Conservation (phyloP, 2,797 vertebrate species). For the Triplophysa yarkandensis region DNA sequence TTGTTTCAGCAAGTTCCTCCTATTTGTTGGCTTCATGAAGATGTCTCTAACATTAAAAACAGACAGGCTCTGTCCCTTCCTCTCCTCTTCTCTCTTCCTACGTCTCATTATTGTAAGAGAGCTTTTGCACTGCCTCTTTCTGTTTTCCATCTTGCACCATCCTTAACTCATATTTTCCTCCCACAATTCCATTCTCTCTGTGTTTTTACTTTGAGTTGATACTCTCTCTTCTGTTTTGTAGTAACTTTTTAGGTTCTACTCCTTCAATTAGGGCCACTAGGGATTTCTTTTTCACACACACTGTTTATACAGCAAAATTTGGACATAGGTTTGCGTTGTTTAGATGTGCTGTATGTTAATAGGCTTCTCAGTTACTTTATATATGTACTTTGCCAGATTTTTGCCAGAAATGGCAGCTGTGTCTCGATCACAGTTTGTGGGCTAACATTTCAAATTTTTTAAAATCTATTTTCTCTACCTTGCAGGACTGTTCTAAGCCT, state of each 20-base stretch:
- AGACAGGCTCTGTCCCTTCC: conserved; percentile 35
- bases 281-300: neutral
- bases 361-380: too few species aligned
- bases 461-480: too few species aligned
- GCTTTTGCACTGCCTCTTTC: conserved; percentile 19
- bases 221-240: conserved; percentile 19
- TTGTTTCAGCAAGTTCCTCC: neutral
- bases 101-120: conserved; percentile 20
- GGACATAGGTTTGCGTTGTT: too few species aligned
- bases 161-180: conserved; percentile 31
- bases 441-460: too few species aligned
- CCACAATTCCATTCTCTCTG: conserved; percentile 40
- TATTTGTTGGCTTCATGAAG: neutral
- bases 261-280: neutral
- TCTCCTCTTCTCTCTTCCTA: conserved; percentile 11
- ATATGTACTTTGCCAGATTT: too few species aligned
- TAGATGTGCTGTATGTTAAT: too few species aligned
- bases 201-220: conserved; percentile 1
- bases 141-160: conserved; percentile 26
- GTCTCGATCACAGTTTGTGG: too few species aligned
- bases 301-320: too few species aligned
- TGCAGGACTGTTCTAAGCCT: neutral
- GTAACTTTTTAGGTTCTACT: conserved; percentile 31
- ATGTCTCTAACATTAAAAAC: neutral
- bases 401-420: too few species aligned